These are phyloP conservation scores for Crepidodera aurea DNA, from an alignment of 2,888 invertebrate species.

Conservation along the genomic window DNA sequence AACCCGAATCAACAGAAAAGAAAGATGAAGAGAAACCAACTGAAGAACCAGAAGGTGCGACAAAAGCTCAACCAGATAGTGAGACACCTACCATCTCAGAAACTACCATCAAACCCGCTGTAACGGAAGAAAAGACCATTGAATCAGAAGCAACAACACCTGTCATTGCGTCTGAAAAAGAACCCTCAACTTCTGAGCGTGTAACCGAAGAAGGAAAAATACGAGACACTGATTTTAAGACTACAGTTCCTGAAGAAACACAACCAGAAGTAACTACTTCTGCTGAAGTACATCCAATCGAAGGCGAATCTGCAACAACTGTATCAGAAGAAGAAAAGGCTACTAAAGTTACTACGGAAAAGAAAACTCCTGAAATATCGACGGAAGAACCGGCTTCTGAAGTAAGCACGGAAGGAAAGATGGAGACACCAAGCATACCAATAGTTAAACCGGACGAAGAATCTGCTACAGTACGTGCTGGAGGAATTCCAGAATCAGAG, in stretches of 20 bases:
- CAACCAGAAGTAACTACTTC: constrained; percentile 20
- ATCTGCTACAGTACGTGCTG: not conserved
- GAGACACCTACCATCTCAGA: not conserved
- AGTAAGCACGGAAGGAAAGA: not conserved
- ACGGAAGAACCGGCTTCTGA: constrained; percentile 6
- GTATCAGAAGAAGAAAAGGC: constrained; percentile 25
- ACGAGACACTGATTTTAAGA: not conserved
- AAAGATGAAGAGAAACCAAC: constrained; percentile 12
- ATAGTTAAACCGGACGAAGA: not conserved
- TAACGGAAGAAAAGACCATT: not conserved
- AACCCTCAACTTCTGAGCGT: not conserved
- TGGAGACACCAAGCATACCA: not conserved
- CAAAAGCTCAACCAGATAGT: not conserved
- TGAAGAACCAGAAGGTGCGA: constrained; percentile 5
- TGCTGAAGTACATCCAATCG: constrained; percentile 8
- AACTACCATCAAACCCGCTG: not conserved
- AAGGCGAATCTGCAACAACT: constrained; percentile 5
- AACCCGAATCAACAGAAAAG: constrained; percentile 10
- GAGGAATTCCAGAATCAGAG: not conserved
- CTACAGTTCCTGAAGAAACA: constrained; percentile 11
- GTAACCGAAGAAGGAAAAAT: constrained; percentile 1
- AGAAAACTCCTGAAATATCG: constrained; percentile 16
- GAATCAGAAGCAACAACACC: constrained; percentile 15
- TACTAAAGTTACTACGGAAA: constrained; percentile 24
- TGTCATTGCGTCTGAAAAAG: not conserved